Base-by-base conservation (phyloP, 2,797 vertebrate genomes). In the Spinus pinus region DNA sequence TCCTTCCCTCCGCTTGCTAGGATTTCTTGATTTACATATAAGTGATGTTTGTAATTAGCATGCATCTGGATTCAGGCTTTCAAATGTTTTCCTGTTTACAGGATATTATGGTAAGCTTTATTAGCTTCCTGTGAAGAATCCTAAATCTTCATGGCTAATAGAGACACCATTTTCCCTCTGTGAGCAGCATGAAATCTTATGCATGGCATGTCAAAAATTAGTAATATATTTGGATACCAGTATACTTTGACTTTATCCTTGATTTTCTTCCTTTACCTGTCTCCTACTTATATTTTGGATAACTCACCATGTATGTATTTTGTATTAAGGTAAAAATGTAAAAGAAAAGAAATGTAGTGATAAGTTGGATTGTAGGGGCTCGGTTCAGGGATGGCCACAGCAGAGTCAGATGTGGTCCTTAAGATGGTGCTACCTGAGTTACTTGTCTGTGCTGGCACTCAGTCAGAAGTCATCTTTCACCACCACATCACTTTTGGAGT, bases 11-110 rank as follows among this genome's bases (percentile, higher is more conserved):
- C 0, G 1, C 51, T 88, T 91, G 35, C 54, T 50, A 44, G n/a
- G 46, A 61, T 81, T 67, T 88, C 33, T 74, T 75, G 35, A 87
- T 92, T 94, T 94, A 81, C 22, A 16, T 69, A 0, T 25, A 58
- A 77, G 53, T 67, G 44, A 17, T 77, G 20, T 73, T 77, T 74
- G 49, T 91, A 88, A 90, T 70, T 82, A 80, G 23, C 15, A 23
- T 2, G 7, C 46, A 50, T 90, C 77, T 65, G 70, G 35, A 65
- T 90, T 75, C 50, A 86, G 80, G 39, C 57, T 95, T 94, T 88
- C 77, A 81, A 60, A 46, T 80, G 15, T 92, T 94, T 88, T 92
- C 77, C 57, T 81, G 53, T 91, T 92, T 88, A 78, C 41, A 57
- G 27, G 41, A 64, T 84, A 60, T 77, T 88, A 58, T n/a, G 21